A percentile compares a stretch with the other conserved stretches of the same genome.
phyloP scores from a whole-genome alignment of 1,140 invertebrate species.

The Atta cephalotes region DNA sequence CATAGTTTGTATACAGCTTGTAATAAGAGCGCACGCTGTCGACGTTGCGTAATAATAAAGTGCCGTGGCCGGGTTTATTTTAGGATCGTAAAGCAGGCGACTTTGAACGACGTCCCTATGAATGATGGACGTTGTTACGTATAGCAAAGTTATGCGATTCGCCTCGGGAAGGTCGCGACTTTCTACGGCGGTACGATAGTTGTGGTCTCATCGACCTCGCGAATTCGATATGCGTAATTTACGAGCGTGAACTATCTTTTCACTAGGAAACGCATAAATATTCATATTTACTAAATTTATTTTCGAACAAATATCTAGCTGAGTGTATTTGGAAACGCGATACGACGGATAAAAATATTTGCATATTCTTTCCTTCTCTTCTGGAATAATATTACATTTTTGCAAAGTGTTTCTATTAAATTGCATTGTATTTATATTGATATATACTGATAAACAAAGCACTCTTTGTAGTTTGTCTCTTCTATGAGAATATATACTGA shows the following conservation, averaged over 20 bases:
- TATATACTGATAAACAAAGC: neutral
- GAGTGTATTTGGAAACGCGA: neutral
- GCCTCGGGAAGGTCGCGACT: slow-evolving; percentile 35
- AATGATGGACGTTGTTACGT: slow-evolving; percentile 43
- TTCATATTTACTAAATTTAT: neutral
- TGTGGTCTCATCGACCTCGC: slow-evolving; percentile 1
- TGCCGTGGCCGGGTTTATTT: slow-evolving; percentile 29
- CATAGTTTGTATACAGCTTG: neutral
- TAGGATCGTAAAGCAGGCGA: slow-evolving; percentile 21
- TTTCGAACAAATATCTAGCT: neutral
- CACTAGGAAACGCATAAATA: neutral
- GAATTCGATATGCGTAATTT: slow-evolving; percentile 25
- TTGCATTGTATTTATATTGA: neutral
- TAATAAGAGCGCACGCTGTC: slow-evolving; percentile 43
- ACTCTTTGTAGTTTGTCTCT: neutral
- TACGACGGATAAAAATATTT: neutral
- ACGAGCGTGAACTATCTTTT: neutral
- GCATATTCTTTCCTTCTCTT: neutral
- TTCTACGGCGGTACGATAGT: neutral
- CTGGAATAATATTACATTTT: neutral
- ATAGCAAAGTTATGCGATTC: slow-evolving; percentile 24
- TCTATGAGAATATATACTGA: neutral
- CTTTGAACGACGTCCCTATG: slow-evolving; percentile 50
- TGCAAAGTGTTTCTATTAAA: neutral
- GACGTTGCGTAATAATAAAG: slow-evolving; percentile 32